Evolutionary conservation across 2,888 invertebrate genomes (phyloP), one percentile per base, ranked within the genome.

Genomic region (Pheosia tremula): DNA sequence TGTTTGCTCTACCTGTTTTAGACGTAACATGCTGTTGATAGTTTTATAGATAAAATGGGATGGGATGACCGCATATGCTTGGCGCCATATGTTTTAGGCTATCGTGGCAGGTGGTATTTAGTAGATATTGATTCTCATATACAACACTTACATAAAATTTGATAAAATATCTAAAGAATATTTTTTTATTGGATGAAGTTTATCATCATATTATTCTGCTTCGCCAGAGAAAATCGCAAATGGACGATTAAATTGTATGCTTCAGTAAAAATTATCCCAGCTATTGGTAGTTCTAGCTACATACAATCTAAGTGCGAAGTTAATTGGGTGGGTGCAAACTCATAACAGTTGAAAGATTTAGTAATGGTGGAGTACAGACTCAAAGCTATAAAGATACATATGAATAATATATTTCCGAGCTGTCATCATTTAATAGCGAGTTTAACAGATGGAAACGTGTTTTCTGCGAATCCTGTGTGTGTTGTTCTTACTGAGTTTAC

Each of bases 401-500:
- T 52, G 36, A 56, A 41, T 55, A 60, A 58, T 47, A 64, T 55
- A 58, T 59, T 56, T 62, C 59, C 43, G 61, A 60, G 56, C 59
- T 62, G 72, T 76, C 61, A 67, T 67, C 66, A 65, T 66, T 66
- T 67, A 72, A 66, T 66, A 68, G 59, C 58, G 56, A 63, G 65
- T 69, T 69, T 64, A 68, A 64, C 62, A 61, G 56, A 64, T 13
- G 62, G 58, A 71, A 67, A 75, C 72, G 66, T 68, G 70, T 74
- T 76, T 81, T 77, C 79, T 63, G 71, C 63, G 75, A 78, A 74
- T 68, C 59, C 66, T 56, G 63, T 54, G 58, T 58, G 56, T 71
- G 65, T 68, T 75, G 69, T 75, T 76, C 61, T 65, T 62, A 72
- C 69, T 65, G 64, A 73, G 77, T 83, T 84, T 84, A 78, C 74